Evolutionary conservation across 2,888 invertebrate genomes (phyloP).

Genomic region (Campaea margaritaria): DNA sequence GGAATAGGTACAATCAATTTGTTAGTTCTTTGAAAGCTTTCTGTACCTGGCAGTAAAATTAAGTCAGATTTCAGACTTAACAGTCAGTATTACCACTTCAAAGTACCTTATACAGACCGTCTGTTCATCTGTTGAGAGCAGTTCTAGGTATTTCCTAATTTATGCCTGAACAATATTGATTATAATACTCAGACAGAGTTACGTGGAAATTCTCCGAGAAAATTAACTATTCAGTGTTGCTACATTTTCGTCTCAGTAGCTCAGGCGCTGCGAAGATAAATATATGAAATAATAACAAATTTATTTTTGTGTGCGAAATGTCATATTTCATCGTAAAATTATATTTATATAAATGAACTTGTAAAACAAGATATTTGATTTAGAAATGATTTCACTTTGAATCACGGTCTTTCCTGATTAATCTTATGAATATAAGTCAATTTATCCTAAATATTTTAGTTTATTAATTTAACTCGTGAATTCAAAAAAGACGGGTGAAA

Average conservation of each 20-base stretch:
- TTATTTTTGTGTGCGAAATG: no score
- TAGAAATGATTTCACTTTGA: no score
- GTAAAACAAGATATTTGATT: no score
- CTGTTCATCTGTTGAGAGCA: conserved; percentile 7
- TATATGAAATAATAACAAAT: no score
- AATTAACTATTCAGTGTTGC: conserved; percentile 1
- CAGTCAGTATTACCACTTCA: neutral
- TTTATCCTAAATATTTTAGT: no score
- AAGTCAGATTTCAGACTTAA: neutral
- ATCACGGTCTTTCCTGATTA: no score
- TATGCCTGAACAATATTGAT: conserved; percentile 22
- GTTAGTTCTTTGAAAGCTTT: neutral
- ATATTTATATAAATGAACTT: no score
- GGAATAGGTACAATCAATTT: no score
- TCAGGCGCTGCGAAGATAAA: neutral
- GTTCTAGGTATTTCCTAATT: conserved; percentile 12
- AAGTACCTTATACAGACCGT: neutral
- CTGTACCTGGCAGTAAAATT: neutral
- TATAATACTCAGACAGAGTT: neutral
- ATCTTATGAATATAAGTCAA: no score
- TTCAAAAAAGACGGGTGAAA: no score
- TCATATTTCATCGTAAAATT: no score
- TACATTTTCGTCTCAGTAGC: neutral
- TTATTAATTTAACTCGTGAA: no score
- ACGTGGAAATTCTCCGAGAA: neutral